These are phyloP conservation scores for Calephelis virginiensis DNA, from an alignment of 1,140 invertebrate species.

Conservation along the genomic window DNA sequence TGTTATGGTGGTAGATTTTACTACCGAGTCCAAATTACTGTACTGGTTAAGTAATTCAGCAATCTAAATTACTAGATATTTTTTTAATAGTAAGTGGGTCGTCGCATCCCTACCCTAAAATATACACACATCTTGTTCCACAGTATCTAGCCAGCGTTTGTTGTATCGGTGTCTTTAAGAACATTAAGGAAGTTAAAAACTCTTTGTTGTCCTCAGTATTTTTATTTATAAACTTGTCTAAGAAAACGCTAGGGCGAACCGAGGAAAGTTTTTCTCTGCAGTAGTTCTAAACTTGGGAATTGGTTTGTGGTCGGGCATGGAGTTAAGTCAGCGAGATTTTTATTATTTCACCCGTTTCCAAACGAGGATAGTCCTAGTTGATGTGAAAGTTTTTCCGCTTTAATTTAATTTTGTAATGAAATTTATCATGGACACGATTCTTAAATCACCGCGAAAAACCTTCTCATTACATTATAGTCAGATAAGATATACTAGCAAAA, in stretches of 20 bases:
- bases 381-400: constrained; percentile 5
- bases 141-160: too few species aligned
- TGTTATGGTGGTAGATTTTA: too few species aligned
- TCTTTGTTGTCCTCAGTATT: background rate
- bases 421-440: background rate
- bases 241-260: constrained; percentile 1
- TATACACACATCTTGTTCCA: background rate
- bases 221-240: constrained; percentile 8
- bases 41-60: too few species aligned
- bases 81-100: too few species aligned
- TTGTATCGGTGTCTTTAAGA: background rate
- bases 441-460: background rate
- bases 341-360: constrained; percentile 15
- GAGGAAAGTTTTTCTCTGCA: constrained; percentile 16
- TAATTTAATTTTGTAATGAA: background rate
- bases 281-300: constrained; percentile 19
- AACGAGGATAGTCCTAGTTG: constrained; percentile 2
- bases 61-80: too few species aligned
- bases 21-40: too few species aligned
- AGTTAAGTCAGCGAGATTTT: constrained; percentile 20
- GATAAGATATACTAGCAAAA: too few species aligned
- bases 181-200: background rate
- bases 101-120: background rate
- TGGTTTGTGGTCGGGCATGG: constrained; percentile 20
- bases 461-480: too few species aligned